A percentile compares a stretch with the other conserved stretches of the same genome.
Conservation (phyloP, 2,113 vertebrate species). For the Crotophaga sulcirostris region DNA sequence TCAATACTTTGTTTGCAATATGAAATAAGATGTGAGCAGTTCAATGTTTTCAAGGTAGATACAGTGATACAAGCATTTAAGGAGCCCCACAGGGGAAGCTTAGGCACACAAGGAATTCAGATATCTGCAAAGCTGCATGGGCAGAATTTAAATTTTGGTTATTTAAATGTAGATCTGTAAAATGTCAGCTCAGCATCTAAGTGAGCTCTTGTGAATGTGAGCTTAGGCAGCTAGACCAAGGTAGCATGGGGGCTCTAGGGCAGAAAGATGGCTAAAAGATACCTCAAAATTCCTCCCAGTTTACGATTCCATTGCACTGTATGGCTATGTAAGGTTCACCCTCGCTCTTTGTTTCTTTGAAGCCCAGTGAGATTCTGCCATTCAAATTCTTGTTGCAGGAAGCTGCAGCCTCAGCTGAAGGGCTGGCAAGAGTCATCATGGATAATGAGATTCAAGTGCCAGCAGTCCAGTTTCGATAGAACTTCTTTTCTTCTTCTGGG, state of each 20-base stretch:
- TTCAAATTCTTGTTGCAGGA: neutral
- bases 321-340: neutral
- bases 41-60: neutral
- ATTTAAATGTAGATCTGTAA: conserved; percentile 11
- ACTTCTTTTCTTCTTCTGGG: neutral
- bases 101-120: neutral
- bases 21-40: neutral
- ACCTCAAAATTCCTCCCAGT: neutral
- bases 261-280: neutral
- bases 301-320: neutral
- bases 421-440: neutral
- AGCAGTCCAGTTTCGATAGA: neutral
- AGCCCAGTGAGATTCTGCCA: neutral
- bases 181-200: neutral
- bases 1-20: neutral
- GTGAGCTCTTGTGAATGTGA: neutral
- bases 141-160: conserved; percentile 32
- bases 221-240: neutral
- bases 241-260: neutral
- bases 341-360: neutral
- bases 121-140: conserved; percentile 1
- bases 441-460: neutral
- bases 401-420: neutral
- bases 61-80: neutral
- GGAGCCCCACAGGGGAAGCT: neutral